These are phyloP conservation scores for Agraylea sexmaculata DNA, from an alignment of 1,140 invertebrate genomes.

Conservation along the genomic window DNA sequence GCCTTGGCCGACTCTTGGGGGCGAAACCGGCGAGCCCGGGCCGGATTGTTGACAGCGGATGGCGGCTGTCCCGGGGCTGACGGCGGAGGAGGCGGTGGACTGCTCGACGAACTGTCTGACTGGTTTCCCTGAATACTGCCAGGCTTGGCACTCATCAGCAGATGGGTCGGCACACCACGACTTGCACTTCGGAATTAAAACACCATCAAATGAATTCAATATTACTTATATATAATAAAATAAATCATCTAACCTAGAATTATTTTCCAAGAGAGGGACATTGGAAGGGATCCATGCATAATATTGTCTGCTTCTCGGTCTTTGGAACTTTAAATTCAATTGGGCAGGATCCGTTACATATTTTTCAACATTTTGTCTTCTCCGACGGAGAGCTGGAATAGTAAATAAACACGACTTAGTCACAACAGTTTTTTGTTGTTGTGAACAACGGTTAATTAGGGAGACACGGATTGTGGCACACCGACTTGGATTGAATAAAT, in stretches of 20 bases:
- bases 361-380: slow-evolving; percentile 52
- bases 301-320: slow-evolving; percentile 38
- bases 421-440: no score
- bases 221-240: no score
- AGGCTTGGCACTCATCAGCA: slow-evolving; percentile 32
- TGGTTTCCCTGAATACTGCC: slow-evolving; percentile 38
- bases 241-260: no score
- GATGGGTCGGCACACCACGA: slow-evolving; percentile 39
- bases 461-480: slow-evolving; percentile 3
- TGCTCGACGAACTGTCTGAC: slow-evolving; percentile 32
- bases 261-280: no score
- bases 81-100: slow-evolving; percentile 29
- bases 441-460: background rate
- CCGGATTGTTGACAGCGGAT: slow-evolving; percentile 13
- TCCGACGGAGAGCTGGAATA: slow-evolving; percentile 37
- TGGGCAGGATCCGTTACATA: slow-evolving; percentile 58
- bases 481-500: slow-evolving; percentile 30
- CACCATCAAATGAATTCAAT: no score
- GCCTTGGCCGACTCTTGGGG: slow-evolving; percentile 11
- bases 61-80: slow-evolving; percentile 29
- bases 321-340: slow-evolving; percentile 51
- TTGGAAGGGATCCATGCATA: slow-evolving; percentile 27
- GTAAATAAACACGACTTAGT: no score
- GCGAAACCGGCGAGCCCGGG: slow-evolving; percentile 16
- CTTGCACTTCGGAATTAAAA: no score